phyloP scores from a whole-genome alignment of 2,797 vertebrate genomes.

The Thaleichthys pacificus region DNA sequence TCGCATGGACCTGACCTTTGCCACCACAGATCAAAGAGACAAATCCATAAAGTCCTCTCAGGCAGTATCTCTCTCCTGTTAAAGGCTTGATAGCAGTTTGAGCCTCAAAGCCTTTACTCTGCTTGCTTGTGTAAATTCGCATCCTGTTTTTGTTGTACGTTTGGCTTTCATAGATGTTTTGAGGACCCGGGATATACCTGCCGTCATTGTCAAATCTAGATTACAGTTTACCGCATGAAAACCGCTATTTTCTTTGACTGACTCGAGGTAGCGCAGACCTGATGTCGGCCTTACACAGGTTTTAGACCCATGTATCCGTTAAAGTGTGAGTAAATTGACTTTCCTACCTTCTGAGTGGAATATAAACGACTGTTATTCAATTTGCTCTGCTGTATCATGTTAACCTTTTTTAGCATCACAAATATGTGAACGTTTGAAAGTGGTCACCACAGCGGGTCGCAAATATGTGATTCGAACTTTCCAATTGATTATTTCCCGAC shows the following conservation, averaged over 20 bases:
- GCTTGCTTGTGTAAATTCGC: background rate
- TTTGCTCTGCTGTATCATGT: slow-evolving; percentile 60
- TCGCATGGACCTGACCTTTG: too few relatives aligned
- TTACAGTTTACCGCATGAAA: slow-evolving; percentile 31
- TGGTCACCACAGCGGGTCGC: too few relatives aligned
- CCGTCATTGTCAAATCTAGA: slow-evolving; percentile 34
- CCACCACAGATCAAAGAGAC: too few relatives aligned
- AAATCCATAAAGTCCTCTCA: too few relatives aligned
- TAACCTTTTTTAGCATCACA: too few relatives aligned
- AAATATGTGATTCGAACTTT: too few relatives aligned
- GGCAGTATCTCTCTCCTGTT: too few relatives aligned
- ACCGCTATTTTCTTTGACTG: slow-evolving; percentile 6
- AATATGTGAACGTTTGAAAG: slow-evolving; percentile 28
- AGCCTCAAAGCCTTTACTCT: background rate
- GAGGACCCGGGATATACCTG: slow-evolving; percentile 12
- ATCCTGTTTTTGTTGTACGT: slow-evolving; percentile 16
- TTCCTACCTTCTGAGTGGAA: slow-evolving; percentile 50
- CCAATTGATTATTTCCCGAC: too few relatives aligned
- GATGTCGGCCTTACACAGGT: slow-evolving; percentile 43
- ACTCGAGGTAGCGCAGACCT: slow-evolving; percentile 22
- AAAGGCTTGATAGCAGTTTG: too few relatives aligned
- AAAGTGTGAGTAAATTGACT: slow-evolving; percentile 54
- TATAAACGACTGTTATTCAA: slow-evolving; percentile 68
- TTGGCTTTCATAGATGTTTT: slow-evolving; percentile 31
- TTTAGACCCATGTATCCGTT: slow-evolving; percentile 40